Base-by-base conservation (phyloP, 2,888 invertebrate genomes). In the Tethea ocularis region DNA sequence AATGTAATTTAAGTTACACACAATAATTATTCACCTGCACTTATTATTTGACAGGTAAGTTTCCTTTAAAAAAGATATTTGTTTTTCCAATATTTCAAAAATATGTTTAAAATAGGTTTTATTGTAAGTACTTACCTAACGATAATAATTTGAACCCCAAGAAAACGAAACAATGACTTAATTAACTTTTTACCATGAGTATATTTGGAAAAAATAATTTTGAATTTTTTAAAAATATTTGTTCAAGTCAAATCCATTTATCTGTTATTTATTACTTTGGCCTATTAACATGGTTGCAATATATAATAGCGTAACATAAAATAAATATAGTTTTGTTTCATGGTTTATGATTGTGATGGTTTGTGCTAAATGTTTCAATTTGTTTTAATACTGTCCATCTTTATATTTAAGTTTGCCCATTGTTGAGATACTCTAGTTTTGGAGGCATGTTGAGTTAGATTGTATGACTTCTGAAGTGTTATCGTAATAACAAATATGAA, bases 401-500 rank as follows among this genome's bases (percentile, higher is more conserved):
- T 36, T 24, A 52, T 77, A 60, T 78, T 78, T 81, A 74, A 74
- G 80, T 84, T 84, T 77, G 75, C 72, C 63, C 73, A 66, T 81
- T 80, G 78, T 83, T 76, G 72, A 72, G 68, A 69, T 64, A 69
- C 73, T 73, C 65, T 66, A 69, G 72, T 79, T 80, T 75, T 71
- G 68, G 62, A 69, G 63, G 56, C 58, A 71, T 75, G 79, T 81
- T 82, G 77, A 75, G 69, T 78, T 80, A 77, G 71, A 69, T 74
- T 79, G 80, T 75, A 79, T 80, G 81, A 76, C 66, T 74, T 77
- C 73, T 75, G 61, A 75, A 73, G 78, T 83, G 78, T 81, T 83
- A 79, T 77, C 71, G 68, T 80, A 86, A 87, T 88, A 88, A 87
- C 86, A 88, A 89, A 89, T 87, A 88, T 86, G 85, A 86, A 88